Evolutionary conservation across 2,797 vertebrate genomes (phyloP), one percentile per base, ranked within the genome.

Genomic region (Hipposideros larvatus): DNA sequence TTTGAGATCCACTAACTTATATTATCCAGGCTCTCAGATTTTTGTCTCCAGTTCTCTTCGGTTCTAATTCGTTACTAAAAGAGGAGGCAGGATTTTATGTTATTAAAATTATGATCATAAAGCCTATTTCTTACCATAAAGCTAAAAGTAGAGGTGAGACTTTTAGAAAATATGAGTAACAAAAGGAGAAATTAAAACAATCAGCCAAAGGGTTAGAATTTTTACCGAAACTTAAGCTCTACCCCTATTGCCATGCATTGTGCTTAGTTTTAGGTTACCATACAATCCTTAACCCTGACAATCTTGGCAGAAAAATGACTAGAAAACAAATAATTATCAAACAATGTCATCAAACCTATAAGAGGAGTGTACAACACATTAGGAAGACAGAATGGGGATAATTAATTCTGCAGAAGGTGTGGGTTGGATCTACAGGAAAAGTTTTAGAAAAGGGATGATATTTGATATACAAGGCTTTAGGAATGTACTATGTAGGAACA

Each of bases 241-340:
- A 61, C 51, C n/a, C 90, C 61, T 77, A 82, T 21, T 65, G 28
- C 19, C 61, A 87, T 5, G 7, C n/a, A 83, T 53, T 63, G 21
- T 85, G 34, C 18, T 93, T 53, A 95, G 53, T 57, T 9, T 75
- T 95, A 87, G 34, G 28, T 68, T 90, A 83, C 16, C 90, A 74
- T 46, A 70, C 1, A 94, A 51, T 66, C 63, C 51, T 90, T 94
- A 94, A 86, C 57, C 61, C 78, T 94, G 53, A 94, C 51, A 92
- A 80, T 70, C 43, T 59, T 85, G 66, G 31, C 24, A 88, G 57
- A 83, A 79, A 75, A 63, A 51, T 91, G 68, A 24, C 2, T 79
- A 51, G 84, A 48, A 86, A 87, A 89, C 37, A 91, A 75, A 71
- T 63, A 91, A 94, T 82, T 93, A 93, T 70, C 70, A 78, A 95